Conservation (phyloP, 2,113 vertebrate species). For the Xerus inauris region DNA sequence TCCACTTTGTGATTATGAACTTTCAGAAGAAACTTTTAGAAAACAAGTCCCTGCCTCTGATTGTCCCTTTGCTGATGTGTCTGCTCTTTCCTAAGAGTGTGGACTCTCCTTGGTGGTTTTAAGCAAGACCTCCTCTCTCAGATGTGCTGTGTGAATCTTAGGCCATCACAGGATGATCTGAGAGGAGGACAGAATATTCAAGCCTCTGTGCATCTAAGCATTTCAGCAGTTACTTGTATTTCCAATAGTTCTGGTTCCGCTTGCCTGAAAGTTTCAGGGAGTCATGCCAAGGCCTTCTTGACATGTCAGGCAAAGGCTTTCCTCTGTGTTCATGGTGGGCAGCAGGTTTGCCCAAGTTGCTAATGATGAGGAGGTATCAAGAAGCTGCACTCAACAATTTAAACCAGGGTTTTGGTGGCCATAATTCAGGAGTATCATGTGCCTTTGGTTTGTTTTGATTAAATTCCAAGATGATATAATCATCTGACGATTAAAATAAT, state of each 20-base stretch:
- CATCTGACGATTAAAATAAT: constrained; percentile 64
- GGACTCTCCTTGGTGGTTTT: constrained; percentile 60
- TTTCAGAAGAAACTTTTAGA: constrained; percentile 12
- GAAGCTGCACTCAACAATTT: not conserved
- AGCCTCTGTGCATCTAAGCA: not conserved
- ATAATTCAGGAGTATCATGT: not conserved
- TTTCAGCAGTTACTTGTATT: constrained; percentile 34
- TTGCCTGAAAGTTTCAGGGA: not conserved
- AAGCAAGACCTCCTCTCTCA: constrained; percentile 49
- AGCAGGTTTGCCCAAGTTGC: not conserved
- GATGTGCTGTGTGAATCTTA: not conserved
- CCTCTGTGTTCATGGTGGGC: not conserved
- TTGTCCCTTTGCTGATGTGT: constrained; percentile 15
- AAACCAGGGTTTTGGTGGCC: not conserved
- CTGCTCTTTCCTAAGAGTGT: constrained; percentile 19
- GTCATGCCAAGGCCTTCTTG: not conserved
- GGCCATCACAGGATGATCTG: not conserved
- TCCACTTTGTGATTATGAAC: not conserved
- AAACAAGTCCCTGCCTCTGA: not conserved
- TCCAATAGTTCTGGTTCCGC: not conserved
- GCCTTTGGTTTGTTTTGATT: constrained; percentile 53
- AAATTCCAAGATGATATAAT: constrained; percentile 57
- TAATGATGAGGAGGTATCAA: not conserved
- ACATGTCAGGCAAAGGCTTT: not conserved
- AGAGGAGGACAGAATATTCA: constrained; percentile 19